A percentile compares a stretch with the other conserved stretches of the same genome.
These are phyloP conservation scores for Masticophis lateralis DNA, from an alignment of 2,797 vertebrate genomes.

Conservation along the genomic window DNA sequence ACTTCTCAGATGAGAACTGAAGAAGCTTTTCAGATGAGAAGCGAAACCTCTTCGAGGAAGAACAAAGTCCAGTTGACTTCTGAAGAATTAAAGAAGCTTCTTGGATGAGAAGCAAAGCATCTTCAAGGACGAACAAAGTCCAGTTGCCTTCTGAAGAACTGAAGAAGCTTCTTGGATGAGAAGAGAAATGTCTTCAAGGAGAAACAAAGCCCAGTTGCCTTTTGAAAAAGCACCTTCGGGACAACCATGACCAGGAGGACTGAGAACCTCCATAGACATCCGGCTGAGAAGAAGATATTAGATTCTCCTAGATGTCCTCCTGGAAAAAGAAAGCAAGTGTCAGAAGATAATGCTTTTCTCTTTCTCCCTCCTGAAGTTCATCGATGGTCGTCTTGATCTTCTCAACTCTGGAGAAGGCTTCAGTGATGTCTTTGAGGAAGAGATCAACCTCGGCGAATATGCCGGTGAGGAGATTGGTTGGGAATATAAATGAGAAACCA, in stretches of 20 bases:
- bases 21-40: background rate
- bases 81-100: background rate
- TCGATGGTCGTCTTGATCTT: conserved; percentile 91
- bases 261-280: background rate
- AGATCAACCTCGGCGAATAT: conserved; percentile 95
- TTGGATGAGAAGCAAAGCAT: background rate
- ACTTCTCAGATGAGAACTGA: background rate
- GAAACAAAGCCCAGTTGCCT: background rate
- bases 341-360: background rate
- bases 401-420: conserved; percentile 95
- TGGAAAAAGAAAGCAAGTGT: background rate
- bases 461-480: conserved; percentile 79
- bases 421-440: conserved; percentile 95
- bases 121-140: no score
- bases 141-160: background rate
- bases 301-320: background rate
- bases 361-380: conserved; percentile 78
- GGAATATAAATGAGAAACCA: background rate
- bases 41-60: no score
- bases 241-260: background rate
- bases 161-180: background rate
- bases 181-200: background rate
- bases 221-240: background rate
- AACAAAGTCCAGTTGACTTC: background rate
- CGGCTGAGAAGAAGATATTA: background rate